Conservation (phyloP, 2,888 invertebrate genomes). For the Mythimna vitellina region DNA sequence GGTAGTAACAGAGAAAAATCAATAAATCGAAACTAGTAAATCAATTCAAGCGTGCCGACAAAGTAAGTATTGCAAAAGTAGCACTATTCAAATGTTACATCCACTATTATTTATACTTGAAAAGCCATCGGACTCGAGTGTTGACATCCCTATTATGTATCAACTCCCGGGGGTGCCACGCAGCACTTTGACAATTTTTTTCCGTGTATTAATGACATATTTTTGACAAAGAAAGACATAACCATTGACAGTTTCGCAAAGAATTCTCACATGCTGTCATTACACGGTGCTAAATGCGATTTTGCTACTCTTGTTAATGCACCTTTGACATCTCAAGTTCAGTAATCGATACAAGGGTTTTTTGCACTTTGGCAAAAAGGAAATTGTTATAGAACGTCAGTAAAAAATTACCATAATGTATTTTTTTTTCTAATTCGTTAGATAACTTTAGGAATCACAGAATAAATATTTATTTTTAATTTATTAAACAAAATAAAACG, state of each 20-base stretch:
- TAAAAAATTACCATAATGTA: background rate
- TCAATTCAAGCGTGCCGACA: conserved; percentile 85
- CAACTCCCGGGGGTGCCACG: conserved; percentile 85
- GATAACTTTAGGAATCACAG: background rate
- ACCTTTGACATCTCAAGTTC: conserved; percentile 55
- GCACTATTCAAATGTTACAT: conserved; percentile 76
- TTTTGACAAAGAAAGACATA: conserved; percentile 87
- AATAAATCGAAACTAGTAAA: conserved; percentile 80
- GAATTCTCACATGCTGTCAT: conserved; percentile 86
- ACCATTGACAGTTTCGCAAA: conserved; percentile 82
- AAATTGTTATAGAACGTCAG: conserved; percentile 1
- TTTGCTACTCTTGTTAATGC: conserved; percentile 66
- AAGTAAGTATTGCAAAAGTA: conserved; percentile 80
- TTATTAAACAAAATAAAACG: background rate
- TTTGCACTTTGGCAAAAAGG: conserved; percentile 4
- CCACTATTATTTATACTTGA: conserved; percentile 88
- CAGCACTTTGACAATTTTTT: conserved; percentile 83
- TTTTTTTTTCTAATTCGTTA: background rate
- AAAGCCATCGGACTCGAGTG: conserved; percentile 84
- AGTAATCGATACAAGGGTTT: conserved; percentile 39
- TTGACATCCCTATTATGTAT: conserved; percentile 89
- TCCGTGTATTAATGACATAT: conserved; percentile 85
- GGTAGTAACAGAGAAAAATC: conserved; percentile 75
- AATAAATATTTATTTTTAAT: no score
- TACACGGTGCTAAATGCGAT: conserved; percentile 86